A percentile compares a stretch with the other conserved stretches of the same genome.
phyloP scores from a whole-genome alignment of 2,888 invertebrate species.

The Synanthedon vespiformis region DNA sequence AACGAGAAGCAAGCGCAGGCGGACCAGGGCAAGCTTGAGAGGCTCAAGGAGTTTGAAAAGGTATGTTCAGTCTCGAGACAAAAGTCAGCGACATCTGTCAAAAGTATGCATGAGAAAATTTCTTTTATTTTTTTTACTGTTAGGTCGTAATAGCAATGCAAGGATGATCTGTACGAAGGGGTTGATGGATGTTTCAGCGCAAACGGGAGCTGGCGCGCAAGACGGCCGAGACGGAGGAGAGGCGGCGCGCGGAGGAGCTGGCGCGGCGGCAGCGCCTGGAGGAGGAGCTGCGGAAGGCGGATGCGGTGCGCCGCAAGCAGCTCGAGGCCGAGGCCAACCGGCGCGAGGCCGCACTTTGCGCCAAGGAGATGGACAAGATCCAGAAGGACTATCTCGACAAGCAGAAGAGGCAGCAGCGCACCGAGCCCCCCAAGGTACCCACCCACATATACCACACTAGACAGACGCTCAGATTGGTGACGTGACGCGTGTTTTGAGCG shows the following conservation, averaged over 20 bases:
- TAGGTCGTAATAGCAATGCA: too few relatives aligned
- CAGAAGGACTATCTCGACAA: conserved; percentile 49
- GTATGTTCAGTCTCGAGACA: conserved; percentile 13
- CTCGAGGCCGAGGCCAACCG: conserved; percentile 40
- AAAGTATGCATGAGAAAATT: too few relatives aligned
- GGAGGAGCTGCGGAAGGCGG: conserved; percentile 39
- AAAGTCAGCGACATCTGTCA: neutral
- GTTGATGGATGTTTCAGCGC: conserved; percentile 22
- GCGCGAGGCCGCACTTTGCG: conserved; percentile 51
- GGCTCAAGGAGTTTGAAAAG: conserved; percentile 53
- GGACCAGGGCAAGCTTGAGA: conserved; percentile 61
- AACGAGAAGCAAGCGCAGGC: conserved; percentile 60
- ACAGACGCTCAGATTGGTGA: too few relatives aligned
- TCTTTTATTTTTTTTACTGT: too few relatives aligned
- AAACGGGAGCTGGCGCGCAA: conserved; percentile 49
- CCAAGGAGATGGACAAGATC: conserved; percentile 59
- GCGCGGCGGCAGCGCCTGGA: conserved; percentile 39
- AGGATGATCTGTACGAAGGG: too few relatives aligned
- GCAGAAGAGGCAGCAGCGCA: conserved; percentile 21
- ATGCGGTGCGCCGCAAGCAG: conserved; percentile 32
- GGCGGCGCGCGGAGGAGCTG: conserved; percentile 42
- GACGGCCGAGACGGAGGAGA: conserved; percentile 52
- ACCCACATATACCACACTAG: too few relatives aligned
- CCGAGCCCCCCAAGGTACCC: conserved; percentile 7
- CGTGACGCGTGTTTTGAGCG: too few relatives aligned